Evolutionary conservation across 1,140 invertebrate species (phyloP).

Genomic region (Pteromalus puparum): DNA sequence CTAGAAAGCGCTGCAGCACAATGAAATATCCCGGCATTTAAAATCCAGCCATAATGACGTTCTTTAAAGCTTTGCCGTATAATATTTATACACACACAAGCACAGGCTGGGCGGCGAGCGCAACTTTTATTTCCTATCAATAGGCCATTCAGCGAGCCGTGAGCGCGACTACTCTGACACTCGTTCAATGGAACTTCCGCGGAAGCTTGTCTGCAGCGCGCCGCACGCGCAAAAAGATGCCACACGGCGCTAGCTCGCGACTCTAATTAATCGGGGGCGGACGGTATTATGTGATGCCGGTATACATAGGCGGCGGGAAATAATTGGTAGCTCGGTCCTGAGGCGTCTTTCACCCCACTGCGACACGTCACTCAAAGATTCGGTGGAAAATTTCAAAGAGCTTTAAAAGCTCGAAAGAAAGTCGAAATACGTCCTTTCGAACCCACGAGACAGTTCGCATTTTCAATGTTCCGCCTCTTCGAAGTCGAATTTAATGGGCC

Average conservation of each 20-base stretch:
- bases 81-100: constrained; percentile 26
- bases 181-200: constrained; percentile 41
- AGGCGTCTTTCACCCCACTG: too few relatives aligned
- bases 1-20: constrained; percentile 18
- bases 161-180: constrained; percentile 18
- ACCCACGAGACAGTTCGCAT: neutral
- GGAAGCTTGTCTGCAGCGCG: constrained; percentile 32
- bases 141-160: constrained; percentile 24
- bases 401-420: neutral
- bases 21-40: constrained; percentile 34
- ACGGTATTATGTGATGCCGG: neutral
- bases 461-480: constrained; percentile 39
- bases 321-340: constrained; percentile 31
- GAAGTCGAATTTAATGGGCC: constrained; percentile 45
- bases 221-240: neutral
- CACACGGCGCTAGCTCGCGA: neutral
- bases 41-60: constrained; percentile 40
- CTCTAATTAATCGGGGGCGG: constrained; percentile 26
- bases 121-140: constrained; percentile 44
- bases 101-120: neutral
- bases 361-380: too few relatives aligned
- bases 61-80: neutral
- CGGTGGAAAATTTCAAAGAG: too few relatives aligned
- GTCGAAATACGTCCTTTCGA: neutral
- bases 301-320: neutral